Base-by-base conservation (phyloP, 2,797 vertebrate genomes). In the Pangasius mekongensis region DNA sequence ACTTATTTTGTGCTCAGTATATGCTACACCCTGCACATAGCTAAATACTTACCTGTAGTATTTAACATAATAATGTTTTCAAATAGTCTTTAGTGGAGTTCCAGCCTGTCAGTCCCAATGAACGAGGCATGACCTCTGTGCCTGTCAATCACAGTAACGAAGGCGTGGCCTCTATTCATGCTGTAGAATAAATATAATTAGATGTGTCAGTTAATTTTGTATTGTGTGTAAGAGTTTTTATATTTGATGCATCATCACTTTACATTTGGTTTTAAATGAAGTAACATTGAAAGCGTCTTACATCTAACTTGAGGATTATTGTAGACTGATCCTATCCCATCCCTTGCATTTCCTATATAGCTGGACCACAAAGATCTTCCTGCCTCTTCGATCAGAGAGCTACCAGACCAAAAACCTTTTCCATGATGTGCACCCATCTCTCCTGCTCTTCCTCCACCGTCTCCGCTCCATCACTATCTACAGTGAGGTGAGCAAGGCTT, bases 401-500 rank as follows among this genome's bases (percentile, higher is more conserved):
- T 94, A 94, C 88, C 96, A 96, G 92, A 96, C 96, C 73, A 95
- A 93, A 87, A 97, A 97, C 93, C 93, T 97, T 83, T 97, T 97
- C 90, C 96, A 96, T 24, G 96, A 97, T 13, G 94, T 97, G 3
- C 96, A 97, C 90, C 96, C 96, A 0, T 97, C 96, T 5, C 92
- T 97, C 85, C 95, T 97, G 64, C 95, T 97, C 87, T 97, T 97
- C 81, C 95, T 97, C 81, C 96, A 97, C 91, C 95, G 96, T 74
- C 94, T 97, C 62, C 96, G 96, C 81, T 96, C 94, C 80, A 95
- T 97, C 90, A 93, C 91, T 89, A 96, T 97, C 91, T 94, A 94
- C 93, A 96, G 95, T 54, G 94, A 96, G 94, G 96, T 96, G 74
- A 88, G 69, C 66, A 18, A 33, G 0, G 49, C 6, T 69, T 3